Evolutionary conservation across 2,113 vertebrate genomes (phyloP).

Genomic region (Microtus richardsoni): DNA sequence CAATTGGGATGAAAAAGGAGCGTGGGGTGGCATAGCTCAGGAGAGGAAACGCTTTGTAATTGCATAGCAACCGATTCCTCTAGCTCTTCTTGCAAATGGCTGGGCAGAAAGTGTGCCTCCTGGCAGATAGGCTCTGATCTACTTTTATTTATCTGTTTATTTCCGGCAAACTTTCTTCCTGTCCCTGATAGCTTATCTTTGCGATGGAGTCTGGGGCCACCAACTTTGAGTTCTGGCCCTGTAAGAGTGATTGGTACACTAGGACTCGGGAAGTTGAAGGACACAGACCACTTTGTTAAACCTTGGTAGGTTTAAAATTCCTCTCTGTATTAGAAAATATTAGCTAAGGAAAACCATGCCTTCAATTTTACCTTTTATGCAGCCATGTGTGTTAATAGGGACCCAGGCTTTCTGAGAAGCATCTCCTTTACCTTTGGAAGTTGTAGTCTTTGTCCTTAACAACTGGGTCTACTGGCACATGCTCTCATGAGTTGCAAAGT

Average conservation of each 20-base stretch:
- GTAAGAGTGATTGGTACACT: neutral
- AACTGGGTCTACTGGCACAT: fast-evolving
- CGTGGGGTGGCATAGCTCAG: conserved; percentile 11
- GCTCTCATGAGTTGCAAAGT: neutral
- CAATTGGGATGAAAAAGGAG: conserved; percentile 76
- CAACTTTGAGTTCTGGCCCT: neutral
- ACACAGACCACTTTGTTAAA: neutral
- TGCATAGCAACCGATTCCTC: conserved; percentile 55
- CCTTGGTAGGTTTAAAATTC: conserved; percentile 31
- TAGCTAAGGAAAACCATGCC: neutral
- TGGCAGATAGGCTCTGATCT: conserved; percentile 48
- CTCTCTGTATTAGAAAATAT: neutral
- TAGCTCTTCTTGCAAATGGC: conserved; percentile 69
- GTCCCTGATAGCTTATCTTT: conserved; percentile 32
- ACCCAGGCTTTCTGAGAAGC: neutral
- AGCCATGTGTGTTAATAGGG: neutral
- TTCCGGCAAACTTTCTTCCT: conserved; percentile 60
- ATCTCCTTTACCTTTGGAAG: neutral
- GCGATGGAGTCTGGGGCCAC: neutral
- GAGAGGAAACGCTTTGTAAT: conserved; percentile 69
- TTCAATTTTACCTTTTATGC: neutral
- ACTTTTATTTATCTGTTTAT: conserved; percentile 66
- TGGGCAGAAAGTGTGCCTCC: conserved; percentile 51
- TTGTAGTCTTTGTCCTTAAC: neutral
- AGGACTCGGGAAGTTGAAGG: neutral